Percentiles rank a stretch among this genome's conserved stretches.
Conservation (phyloP, 1,140 invertebrate species). For the Gyrodactylus bullatarudis region DNA sequence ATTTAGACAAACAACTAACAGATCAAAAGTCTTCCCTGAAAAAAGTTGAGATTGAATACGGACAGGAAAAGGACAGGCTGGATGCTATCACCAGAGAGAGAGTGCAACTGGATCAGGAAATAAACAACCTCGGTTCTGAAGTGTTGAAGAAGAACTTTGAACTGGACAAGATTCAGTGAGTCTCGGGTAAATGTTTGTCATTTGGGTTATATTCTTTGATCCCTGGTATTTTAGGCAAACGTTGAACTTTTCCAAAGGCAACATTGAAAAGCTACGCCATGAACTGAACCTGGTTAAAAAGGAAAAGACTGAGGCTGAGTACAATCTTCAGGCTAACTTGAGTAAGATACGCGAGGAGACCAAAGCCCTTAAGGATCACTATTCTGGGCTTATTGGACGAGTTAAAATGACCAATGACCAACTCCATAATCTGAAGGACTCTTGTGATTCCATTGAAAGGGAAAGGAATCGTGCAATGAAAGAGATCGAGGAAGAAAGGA, state of each 20-base stretch:
- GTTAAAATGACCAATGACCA: not conserved
- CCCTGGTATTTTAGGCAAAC: not conserved
- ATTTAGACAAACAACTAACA: too few species aligned
- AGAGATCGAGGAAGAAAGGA: too few species aligned
- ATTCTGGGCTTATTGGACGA: not conserved
- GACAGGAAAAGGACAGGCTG: not conserved
- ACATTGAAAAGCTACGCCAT: not conserved
- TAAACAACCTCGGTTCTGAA: not conserved
- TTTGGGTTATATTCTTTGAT: not conserved
- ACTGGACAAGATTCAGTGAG: not conserved
- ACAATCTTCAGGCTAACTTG: not conserved
- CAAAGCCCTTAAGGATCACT: not conserved
- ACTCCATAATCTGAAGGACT: not conserved
- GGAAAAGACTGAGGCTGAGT: not conserved
- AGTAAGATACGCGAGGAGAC: not conserved
- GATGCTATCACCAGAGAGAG: not conserved
- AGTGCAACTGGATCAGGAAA: not conserved
- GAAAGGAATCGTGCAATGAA: too few species aligned
- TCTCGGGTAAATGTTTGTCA: not conserved
- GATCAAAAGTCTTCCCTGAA: too few species aligned
- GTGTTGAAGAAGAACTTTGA: not conserved
- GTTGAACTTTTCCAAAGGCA: not conserved
- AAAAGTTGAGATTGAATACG: not conserved
- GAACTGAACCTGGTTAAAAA: not conserved
- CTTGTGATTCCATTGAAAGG: too few species aligned